Conservation (phyloP, 2,797 vertebrate species). For the Phoebastria nigripes region DNA sequence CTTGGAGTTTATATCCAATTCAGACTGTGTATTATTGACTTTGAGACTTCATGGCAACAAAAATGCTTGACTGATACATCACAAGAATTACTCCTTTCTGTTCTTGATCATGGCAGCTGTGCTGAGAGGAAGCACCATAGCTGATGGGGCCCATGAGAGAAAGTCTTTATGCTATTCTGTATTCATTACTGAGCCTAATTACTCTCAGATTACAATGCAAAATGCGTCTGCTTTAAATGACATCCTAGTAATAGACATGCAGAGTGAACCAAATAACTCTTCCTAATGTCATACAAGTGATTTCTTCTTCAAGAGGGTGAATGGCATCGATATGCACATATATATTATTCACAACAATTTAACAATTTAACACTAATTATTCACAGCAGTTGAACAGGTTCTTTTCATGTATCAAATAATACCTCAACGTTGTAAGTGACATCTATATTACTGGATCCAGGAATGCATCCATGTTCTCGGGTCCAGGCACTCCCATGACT, state of each 20-base stretch:
- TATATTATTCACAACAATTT: not conserved
- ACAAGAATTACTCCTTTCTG: conserved; percentile 8
- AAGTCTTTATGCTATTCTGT: not conserved
- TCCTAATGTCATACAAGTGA: conserved; percentile 1
- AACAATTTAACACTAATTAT: not conserved
- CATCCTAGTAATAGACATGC: not conserved
- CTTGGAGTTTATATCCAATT: not conserved
- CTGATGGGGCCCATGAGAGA: conserved; percentile 17
- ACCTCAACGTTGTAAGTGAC: not conserved
- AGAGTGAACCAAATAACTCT: not conserved
- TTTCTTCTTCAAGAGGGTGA: conserved; percentile 17
- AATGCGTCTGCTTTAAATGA: conserved; percentile 34
- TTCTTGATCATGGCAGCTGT: not conserved
- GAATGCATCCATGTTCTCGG: not conserved
- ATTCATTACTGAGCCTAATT: conserved; percentile 47
- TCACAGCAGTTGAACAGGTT: not conserved
- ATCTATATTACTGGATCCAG: not conserved
- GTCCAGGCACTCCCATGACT: not conserved
- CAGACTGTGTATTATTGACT: not conserved
- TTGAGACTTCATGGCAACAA: not conserved
- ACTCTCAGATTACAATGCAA: conserved; percentile 41
- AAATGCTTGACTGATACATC: not conserved
- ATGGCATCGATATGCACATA: not conserved
- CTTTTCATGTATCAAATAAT: not conserved
- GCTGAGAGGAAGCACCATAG: conserved; percentile 13